Evolutionary conservation across 2,888 invertebrate genomes (phyloP).

Genomic region (Amorpha juglandis): DNA sequence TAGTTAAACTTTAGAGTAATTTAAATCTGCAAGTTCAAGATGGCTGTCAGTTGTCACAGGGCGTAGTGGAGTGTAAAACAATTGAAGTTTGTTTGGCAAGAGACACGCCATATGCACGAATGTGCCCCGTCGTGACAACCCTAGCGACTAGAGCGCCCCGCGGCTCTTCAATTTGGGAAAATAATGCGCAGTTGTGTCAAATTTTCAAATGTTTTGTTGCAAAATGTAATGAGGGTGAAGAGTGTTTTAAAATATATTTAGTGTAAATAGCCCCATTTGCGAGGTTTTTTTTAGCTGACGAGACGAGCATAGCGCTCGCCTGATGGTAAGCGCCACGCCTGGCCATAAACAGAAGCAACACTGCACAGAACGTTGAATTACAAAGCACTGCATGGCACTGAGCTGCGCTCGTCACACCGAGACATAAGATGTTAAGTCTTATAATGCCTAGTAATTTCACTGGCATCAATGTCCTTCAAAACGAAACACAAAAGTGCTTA

Average conservation of each 20-base stretch:
- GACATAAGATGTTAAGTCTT: too few species aligned
- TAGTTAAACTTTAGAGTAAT: background rate
- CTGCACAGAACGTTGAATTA: too few species aligned
- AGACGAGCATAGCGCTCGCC: too few species aligned
- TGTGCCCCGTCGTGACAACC: slow-evolving; percentile 19
- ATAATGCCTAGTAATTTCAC: too few species aligned
- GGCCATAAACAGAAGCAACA: too few species aligned
- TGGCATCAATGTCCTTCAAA: too few species aligned
- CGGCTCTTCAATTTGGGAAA: slow-evolving; percentile 52
- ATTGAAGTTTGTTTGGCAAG: slow-evolving; percentile 12
- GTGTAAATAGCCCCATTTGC: too few species aligned
- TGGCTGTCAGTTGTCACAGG: background rate
- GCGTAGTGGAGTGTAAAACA: background rate
- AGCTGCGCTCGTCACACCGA: too few species aligned
- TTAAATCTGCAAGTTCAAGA: slow-evolving; percentile 1
- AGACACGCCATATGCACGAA: slow-evolving; percentile 64
- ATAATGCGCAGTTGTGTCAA: slow-evolving; percentile 21
- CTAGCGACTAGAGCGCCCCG: slow-evolving; percentile 45
- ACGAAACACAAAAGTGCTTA: too few species aligned
- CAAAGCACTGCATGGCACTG: too few species aligned
- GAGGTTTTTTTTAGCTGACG: too few species aligned
- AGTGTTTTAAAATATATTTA: background rate
- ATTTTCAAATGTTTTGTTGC: background rate
- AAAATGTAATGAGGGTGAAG: background rate
- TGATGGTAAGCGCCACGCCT: too few species aligned